Evolutionary conservation across 2,888 invertebrate species (phyloP), one percentile per base, ranked within the genome.

Genomic region (Cephus pygmeus): DNA sequence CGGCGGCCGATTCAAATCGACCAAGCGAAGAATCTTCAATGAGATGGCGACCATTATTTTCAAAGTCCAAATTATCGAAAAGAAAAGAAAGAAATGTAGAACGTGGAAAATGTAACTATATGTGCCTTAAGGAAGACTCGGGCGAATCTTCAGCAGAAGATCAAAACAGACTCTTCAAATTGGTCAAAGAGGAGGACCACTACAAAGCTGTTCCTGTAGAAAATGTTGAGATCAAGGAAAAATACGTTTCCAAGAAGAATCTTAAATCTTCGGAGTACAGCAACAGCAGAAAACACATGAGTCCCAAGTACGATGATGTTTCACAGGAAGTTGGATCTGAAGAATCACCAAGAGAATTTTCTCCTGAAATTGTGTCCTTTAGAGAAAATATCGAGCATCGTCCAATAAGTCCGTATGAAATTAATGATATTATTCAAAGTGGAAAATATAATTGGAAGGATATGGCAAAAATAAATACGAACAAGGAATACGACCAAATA

Each of bases 111-210:
- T 71, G 75, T 30, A 75, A 74, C 34, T 77, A 79, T 73, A 76
- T 80, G 31, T 73, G 81, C 69, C 36, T 76, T 34, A 77, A 79
- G 69, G 79, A 80, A 56, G 75, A 78, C 12, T 80, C 79, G 15
- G 56, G 73, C 11, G 79, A 76, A n/a, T 34, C 56, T 40, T 76
- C 73, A 3, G 73, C 31, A 31, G 78, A 80, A 12, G 75, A 74
- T 23, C 71, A 33, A 12, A 76, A 81, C 11, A 71, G 79, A 56
- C n/a, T 78, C 1, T 76, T 78, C 34, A 77, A 81, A 35, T 30
- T 79, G 69, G 71, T 79, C 30, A 79, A 77, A 34, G 76, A 76
- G 1, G 76, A 81, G 2, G 80, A 79, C 35, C 69, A 77, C 33
- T 80, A 79, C 71, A 77, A 36, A n/a, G 76, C 73, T 12, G 76